These are phyloP conservation scores for Timandra comae DNA, from an alignment of 2,888 invertebrate genomes.

Conservation along the genomic window DNA sequence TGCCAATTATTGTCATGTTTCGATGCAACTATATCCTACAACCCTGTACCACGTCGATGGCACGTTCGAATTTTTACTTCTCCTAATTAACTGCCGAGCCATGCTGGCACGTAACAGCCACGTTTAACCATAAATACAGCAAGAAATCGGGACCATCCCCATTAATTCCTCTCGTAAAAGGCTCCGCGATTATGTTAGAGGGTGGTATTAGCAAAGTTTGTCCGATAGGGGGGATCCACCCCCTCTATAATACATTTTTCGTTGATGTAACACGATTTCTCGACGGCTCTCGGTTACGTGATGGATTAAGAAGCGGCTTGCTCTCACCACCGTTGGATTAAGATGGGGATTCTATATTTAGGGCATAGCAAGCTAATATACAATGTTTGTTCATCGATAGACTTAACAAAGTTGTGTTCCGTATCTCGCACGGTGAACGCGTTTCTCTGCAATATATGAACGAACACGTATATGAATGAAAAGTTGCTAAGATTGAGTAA, in stretches of 20 bases:
- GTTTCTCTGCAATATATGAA: no score
- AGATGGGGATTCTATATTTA: conserved; percentile 66
- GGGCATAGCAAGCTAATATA: conserved; percentile 66
- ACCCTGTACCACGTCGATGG: no score
- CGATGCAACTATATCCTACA: no score
- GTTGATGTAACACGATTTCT: conserved; percentile 78
- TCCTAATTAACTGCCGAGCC: conserved; percentile 64
- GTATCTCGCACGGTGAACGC: conserved; percentile 22
- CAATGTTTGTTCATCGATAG: conserved; percentile 67
- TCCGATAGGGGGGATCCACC: conserved; percentile 63
- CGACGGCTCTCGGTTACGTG: conserved; percentile 76
- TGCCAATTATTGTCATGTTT: no score
- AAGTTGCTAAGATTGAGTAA: no score
- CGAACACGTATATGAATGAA: no score
- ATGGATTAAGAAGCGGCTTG: conserved; percentile 74
- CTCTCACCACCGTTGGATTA: conserved; percentile 68
- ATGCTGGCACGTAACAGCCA: conserved; percentile 63
- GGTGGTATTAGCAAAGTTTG: conserved; percentile 78
- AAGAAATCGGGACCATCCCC: conserved; percentile 75
- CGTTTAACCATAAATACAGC: conserved; percentile 70
- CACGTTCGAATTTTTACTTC: conserved; percentile 32
- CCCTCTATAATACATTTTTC: conserved; percentile 76
- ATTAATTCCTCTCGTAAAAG: conserved; percentile 77
- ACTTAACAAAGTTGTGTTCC: conserved; percentile 52
- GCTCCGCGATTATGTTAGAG: conserved; percentile 75